Evolutionary conservation across 2,113 vertebrate species (phyloP), one percentile per base, ranked within the genome.

Genomic region (Cavia aperea): DNA sequence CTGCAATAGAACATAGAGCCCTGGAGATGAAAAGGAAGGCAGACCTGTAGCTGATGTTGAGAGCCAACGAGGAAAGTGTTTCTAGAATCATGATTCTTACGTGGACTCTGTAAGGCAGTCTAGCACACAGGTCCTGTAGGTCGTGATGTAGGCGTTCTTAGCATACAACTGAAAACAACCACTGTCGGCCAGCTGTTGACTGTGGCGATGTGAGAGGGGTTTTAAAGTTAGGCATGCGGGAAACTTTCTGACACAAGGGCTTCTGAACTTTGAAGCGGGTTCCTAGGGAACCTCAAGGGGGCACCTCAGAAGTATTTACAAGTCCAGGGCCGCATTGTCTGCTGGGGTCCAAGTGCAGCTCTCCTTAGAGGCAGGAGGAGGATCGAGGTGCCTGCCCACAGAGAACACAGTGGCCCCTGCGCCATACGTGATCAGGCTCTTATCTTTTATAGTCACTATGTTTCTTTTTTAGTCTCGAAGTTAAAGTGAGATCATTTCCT

Each of bases 81-180:
- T 58, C 68, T 46, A 86, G 70, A 86, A 60, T 81, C 23, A 39
- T 36, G 49, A 51, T 89, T 83, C 39, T 94, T 90, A 26, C 86
- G 46, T 93, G 58, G 87, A 77, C 39, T 81, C 86, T 86, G 60
- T 49, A 79, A 75, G 58, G 63, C 51, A 13, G 24, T 66, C 3
- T 63, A 81, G 43, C n/a, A 39, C 90, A 3, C 31, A 73, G 63
- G 68, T 49, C n/a, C 14, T 88, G 1, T 14, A 18, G 70, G 21
- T 81, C 81, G 68, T 79, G 18, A 56, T 72, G 86, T 2, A 95
- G 60, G 54, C 88, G 85, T 96, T 92, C 77, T 85, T 92, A 93
- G 58, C 72, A 88, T 62, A 66, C 58, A 90, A 43, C 65, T 92
- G 51, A 95, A 93, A 83, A 65, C 92, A 77, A n/a, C 54, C 89